These are phyloP conservation scores for Podarcis siculus DNA, from an alignment of 2,797 vertebrate species.

Conservation along the genomic window DNA sequence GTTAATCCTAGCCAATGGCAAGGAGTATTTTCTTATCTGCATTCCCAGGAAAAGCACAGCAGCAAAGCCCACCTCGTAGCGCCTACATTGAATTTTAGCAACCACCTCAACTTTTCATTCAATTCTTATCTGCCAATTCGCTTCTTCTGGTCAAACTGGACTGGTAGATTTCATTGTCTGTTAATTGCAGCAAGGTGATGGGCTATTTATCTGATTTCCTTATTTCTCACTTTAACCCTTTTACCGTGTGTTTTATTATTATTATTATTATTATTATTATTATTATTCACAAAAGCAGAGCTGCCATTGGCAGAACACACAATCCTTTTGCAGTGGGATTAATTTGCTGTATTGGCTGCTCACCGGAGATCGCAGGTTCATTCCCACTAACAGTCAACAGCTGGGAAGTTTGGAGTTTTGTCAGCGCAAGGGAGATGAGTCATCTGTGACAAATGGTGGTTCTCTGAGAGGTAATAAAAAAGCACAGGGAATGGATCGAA, in stretches of 20 bases:
- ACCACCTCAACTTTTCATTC: constrained; percentile 47
- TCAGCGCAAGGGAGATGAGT: constrained; percentile 27
- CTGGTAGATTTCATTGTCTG: constrained; percentile 43
- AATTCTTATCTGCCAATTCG: constrained; percentile 58
- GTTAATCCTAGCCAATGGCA: constrained; percentile 49
- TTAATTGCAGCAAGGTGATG: constrained; percentile 42
- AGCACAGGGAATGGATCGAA: constrained; percentile 23
- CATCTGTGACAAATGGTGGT: constrained; percentile 9
- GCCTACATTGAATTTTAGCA: constrained; percentile 50
- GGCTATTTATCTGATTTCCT: constrained; percentile 20
- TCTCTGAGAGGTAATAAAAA: constrained; percentile 14
- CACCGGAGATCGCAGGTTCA: constrained; percentile 16
- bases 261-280: no score
- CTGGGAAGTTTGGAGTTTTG: constrained; percentile 21
- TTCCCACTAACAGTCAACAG: neutral
- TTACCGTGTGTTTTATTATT: neutral
- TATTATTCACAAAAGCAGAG: constrained; percentile 19
- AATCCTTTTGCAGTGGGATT: neutral
- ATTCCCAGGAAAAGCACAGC: constrained; percentile 25
- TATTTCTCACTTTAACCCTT: constrained; percentile 31
- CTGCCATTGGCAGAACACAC: neutral
- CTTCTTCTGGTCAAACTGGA: constrained; percentile 36
- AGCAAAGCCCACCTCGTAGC: constrained; percentile 28
- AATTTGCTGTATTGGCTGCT: constrained; percentile 1
- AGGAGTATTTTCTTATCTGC: constrained; percentile 33